phyloP scores from a whole-genome alignment of 2,797 vertebrate species.

The Alcedo quadribrachys region DNA sequence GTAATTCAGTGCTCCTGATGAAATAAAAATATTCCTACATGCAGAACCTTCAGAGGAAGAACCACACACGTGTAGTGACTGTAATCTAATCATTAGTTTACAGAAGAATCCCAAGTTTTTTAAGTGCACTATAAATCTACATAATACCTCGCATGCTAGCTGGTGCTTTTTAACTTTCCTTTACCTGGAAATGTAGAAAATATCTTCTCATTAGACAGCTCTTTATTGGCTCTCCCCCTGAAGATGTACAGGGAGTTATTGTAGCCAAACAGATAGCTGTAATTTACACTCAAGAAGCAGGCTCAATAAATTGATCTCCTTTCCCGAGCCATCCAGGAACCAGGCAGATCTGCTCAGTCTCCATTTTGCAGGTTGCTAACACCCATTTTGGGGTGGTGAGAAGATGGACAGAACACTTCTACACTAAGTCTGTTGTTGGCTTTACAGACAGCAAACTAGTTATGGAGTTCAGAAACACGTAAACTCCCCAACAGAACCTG shows the following conservation, averaged over 20 bases:
- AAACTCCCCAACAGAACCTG: not conserved
- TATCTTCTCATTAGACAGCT: not conserved
- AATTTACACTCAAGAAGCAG: constrained; percentile 30
- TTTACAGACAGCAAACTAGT: not conserved
- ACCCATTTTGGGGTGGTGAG: not conserved
- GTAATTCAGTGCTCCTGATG: not conserved
- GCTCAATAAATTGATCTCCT: constrained; percentile 18
- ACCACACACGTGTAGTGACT: not conserved
- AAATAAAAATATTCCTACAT: constrained; percentile 30
- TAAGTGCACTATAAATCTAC: constrained; percentile 28
- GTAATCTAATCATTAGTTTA: not conserved
- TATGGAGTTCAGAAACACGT: rapidly evolving
- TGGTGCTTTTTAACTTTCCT: constrained; percentile 46
- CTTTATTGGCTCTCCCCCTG: constrained; percentile 9
- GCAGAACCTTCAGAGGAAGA: constrained; percentile 5
- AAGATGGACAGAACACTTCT: not conserved
- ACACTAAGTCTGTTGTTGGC: not conserved
- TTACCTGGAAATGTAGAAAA: constrained; percentile 16
- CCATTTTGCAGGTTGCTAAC: not conserved
- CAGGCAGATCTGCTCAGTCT: not conserved
- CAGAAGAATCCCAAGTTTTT: not conserved
- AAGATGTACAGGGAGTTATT: constrained; percentile 31
- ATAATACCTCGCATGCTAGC: not conserved
- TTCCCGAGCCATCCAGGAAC: not conserved
- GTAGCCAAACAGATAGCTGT: constrained; percentile 37